A percentile compares a stretch with the other conserved stretches of the same genome.
These are phyloP conservation scores for Drosophila pallidifrons DNA, from an alignment of 1,140 invertebrate genomes.

Conservation along the genomic window DNA sequence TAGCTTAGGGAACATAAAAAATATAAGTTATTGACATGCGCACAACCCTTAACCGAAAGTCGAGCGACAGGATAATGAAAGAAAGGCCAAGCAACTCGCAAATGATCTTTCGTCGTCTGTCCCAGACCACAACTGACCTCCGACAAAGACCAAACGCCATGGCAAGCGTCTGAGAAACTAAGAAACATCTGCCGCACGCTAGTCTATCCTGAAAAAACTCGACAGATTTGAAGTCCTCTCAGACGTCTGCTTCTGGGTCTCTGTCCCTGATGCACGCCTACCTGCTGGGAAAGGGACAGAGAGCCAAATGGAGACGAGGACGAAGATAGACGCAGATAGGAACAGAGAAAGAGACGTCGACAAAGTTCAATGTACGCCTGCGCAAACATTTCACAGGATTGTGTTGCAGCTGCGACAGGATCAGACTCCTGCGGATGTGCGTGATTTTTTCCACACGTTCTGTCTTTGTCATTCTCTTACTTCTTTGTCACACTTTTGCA, in stretches of 20 bases:
- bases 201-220: background rate
- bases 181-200: slow-evolving; percentile 65
- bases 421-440: slow-evolving; percentile 43
- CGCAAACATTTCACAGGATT: slow-evolving; percentile 60
- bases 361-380: slow-evolving; percentile 79
- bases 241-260: slow-evolving; percentile 55
- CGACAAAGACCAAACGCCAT: slow-evolving; percentile 62
- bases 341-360: background rate
- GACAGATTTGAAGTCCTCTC: slow-evolving; percentile 15
- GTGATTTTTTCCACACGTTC: slow-evolving; percentile 55
- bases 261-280: slow-evolving; percentile 46
- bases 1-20: slow-evolving; percentile 20
- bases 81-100: slow-evolving; percentile 35
- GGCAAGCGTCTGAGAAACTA: slow-evolving; percentile 2
- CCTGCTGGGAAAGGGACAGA: slow-evolving; percentile 26
- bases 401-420: slow-evolving; percentile 59
- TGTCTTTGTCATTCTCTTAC: background rate
- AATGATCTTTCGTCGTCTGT: slow-evolving; percentile 41
- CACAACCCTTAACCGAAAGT: slow-evolving; percentile 42
- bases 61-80: slow-evolving; percentile 50
- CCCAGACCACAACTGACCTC: slow-evolving; percentile 72
- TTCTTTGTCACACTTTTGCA: background rate
- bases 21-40: slow-evolving; percentile 56
- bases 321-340: background rate
- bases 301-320: background rate